Evolutionary conservation across 2,797 vertebrate genomes (phyloP).

Genomic region (Pempheris klunzingeri): DNA sequence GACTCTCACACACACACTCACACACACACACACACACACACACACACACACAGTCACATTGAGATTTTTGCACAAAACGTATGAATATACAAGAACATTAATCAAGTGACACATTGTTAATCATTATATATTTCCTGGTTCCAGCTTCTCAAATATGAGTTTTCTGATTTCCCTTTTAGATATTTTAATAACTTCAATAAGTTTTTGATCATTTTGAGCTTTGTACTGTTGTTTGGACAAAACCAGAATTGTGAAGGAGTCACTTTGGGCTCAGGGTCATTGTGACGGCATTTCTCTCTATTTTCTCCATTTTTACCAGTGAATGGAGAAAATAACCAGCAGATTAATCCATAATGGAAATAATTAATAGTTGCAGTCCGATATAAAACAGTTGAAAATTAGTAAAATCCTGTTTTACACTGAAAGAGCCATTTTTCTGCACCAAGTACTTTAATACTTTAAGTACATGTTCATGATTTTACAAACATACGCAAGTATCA

Average conservation of each 20-base stretch:
- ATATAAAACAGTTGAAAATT: neutral
- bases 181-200: neutral
- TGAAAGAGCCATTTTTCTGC: neutral
- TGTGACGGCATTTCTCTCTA: neutral
- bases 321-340: neutral
- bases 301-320: neutral
- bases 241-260: neutral
- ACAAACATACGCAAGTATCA: neutral
- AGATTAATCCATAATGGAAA: neutral
- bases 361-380: neutral
- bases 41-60: neutral
- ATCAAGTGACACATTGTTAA: neutral
- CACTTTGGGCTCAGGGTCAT: neutral
- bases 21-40: neutral
- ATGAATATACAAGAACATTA: neutral
- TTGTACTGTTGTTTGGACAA: neutral
- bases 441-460: neutral
- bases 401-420: too few relatives aligned
- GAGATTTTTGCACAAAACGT: too few relatives aligned
- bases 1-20: slow-evolving; percentile 19
- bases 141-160: neutral
- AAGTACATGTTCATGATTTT: neutral
- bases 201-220: neutral
- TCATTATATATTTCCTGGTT: neutral
- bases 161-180: neutral